Conservation (phyloP, 1,140 invertebrate species). For the Andricus grossulariae region DNA sequence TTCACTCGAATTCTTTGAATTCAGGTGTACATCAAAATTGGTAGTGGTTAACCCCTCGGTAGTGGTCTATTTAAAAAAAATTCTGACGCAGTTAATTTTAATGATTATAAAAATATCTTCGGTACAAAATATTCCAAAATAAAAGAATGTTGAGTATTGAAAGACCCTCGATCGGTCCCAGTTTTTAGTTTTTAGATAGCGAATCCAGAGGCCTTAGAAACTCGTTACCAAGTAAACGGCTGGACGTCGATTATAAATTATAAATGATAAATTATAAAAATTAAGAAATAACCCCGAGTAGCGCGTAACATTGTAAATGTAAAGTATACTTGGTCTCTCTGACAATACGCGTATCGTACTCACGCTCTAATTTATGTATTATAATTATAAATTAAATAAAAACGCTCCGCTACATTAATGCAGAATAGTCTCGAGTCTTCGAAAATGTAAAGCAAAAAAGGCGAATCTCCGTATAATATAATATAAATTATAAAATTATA, state of each 20-base stretch:
- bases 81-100: no score
- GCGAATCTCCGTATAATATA: not conserved
- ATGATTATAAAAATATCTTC: no score
- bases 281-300: constrained; percentile 20
- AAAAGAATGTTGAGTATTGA: no score
- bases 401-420: constrained; percentile 31
- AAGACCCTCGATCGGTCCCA: no score
- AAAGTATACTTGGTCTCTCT: constrained; percentile 39
- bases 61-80: no score
- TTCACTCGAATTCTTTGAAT: no score
- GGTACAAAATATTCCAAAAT: no score
- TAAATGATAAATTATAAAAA: no score
- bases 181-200: no score
- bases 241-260: constrained; percentile 8
- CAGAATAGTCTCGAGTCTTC: constrained; percentile 22
- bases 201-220: constrained; percentile 11
- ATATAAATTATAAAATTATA: not conserved
- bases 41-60: no score
- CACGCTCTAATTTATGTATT: constrained; percentile 37
- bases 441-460: constrained; percentile 13
- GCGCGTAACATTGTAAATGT: constrained; percentile 33
- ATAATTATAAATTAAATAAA: constrained; percentile 38
- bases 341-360: constrained; percentile 35
- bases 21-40: no score
- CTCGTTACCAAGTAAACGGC: constrained; percentile 26